Base-by-base conservation (phyloP, 2,888 invertebrate genomes). In the Ichneumoninae sp. region DNA sequence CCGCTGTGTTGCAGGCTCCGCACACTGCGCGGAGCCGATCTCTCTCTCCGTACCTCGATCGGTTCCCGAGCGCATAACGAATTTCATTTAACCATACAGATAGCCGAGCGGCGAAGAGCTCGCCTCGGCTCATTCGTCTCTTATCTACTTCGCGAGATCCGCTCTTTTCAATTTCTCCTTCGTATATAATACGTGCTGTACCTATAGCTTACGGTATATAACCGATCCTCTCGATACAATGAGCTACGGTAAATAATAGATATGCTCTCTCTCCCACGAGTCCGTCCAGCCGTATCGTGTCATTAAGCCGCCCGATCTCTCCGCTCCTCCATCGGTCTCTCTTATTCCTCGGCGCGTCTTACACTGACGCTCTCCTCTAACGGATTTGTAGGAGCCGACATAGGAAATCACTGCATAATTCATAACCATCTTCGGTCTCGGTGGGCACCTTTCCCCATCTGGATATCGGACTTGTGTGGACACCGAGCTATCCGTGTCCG, bases 221-320 rank as follows among this genome's bases (percentile, higher is more conserved):
- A 36, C 47, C 82, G 86, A 87, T 87, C 85, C 82, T 87, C 82
- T 83, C 83, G 80, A 86, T 86, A 86, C 86, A 86, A 86, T 86
- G 86, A 86, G 75, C 76, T 83, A 87, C 86, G 79, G 84, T 87
- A 86, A 87, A 87, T 87, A 86, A 87, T 87, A 87, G 84, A 87
- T 85, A 82, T 84, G 75, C 83, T 77, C 85, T 83, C 80, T 80
- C 84, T 82, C 83, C 80, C 82, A 86, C 86, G 86, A 87, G 82
- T 76, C 82, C 62, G 82, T 87, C 83, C 70, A 82, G 70, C 71
- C 84, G 83, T 85, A 86, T 87, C 87, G 86, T 84, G 86, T 86
- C 86, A 87, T 87, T 87, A 86, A 78, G 79, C 62, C 78, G 62
- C 71, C 47, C 72, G 71, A 72, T 79, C 78, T 76, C 71, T 76